These are phyloP conservation scores for Drosophila mayaguana DNA, from an alignment of 2,888 invertebrate species.

Conservation along the genomic window DNA sequence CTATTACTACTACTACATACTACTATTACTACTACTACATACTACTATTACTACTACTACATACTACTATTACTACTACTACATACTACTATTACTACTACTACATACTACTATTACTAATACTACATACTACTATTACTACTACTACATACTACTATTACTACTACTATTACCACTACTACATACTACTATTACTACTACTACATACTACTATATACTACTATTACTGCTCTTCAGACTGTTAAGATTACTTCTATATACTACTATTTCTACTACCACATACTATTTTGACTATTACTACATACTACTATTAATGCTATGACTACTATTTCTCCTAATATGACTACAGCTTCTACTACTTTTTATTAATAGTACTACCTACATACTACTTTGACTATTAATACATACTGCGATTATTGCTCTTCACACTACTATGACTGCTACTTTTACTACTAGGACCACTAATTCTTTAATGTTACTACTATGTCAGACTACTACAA, in stretches of 20 bases:
- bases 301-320: too few relatives aligned
- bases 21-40: neutral
- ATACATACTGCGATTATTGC: too few relatives aligned
- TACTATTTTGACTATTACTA: neutral
- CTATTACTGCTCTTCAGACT: neutral
- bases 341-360: neutral
- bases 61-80: neutral
- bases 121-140: too few relatives aligned
- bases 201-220: neutral
- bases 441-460: too few relatives aligned
- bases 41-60: too few relatives aligned
- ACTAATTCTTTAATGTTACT: neutral
- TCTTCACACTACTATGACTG: too few relatives aligned
- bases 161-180: neutral
- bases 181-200: neutral
- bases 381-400: too few relatives aligned
- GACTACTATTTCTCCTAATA: neutral
- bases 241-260: neutral
- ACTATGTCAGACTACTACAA: too few relatives aligned
- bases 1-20: neutral
- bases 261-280: neutral
- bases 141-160: too few relatives aligned
- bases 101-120: too few relatives aligned
- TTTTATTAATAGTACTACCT: too few relatives aligned
- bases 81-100: too few relatives aligned